These are phyloP conservation scores for Pseudois nayaur DNA, from an alignment of 2,113 vertebrate species.

Conservation along the genomic window DNA sequence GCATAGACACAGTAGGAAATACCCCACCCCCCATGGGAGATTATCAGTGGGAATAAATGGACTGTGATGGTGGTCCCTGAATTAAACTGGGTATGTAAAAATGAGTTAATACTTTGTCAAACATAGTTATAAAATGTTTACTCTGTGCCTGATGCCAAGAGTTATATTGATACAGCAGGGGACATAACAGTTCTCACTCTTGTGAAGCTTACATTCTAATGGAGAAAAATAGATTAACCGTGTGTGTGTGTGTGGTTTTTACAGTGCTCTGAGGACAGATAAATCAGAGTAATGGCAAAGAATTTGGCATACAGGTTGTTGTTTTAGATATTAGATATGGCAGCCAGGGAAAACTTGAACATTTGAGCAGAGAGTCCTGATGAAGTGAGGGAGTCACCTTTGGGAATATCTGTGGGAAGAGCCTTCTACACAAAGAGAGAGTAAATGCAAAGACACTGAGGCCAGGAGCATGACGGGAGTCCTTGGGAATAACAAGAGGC, in stretches of 20 bases:
- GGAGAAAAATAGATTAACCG: neutral
- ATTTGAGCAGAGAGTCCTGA: neutral
- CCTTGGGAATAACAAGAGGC: neutral
- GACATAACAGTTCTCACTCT: neutral
- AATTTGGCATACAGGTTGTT: neutral
- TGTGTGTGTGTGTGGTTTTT: neutral
- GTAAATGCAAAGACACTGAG: neutral
- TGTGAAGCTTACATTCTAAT: neutral
- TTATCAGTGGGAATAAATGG: neutral
- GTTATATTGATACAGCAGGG: neutral
- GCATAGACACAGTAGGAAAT: neutral
- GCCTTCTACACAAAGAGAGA: neutral
- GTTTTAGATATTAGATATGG: neutral
- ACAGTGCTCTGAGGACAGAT: neutral
- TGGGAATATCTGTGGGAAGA: neutral
- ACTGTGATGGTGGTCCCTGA: neutral
- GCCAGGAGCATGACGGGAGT: neutral
- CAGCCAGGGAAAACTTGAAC: neutral
- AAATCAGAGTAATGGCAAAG: neutral
- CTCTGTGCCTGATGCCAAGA: neutral
- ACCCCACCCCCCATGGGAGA: neutral
- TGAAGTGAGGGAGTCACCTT: neutral
- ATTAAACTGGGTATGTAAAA: neutral
- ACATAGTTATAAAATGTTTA: neutral
- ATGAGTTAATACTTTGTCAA: neutral